Conservation (phyloP, 2,888 invertebrate genomes). For the Ashinkailepas kermadecensis region DNA sequence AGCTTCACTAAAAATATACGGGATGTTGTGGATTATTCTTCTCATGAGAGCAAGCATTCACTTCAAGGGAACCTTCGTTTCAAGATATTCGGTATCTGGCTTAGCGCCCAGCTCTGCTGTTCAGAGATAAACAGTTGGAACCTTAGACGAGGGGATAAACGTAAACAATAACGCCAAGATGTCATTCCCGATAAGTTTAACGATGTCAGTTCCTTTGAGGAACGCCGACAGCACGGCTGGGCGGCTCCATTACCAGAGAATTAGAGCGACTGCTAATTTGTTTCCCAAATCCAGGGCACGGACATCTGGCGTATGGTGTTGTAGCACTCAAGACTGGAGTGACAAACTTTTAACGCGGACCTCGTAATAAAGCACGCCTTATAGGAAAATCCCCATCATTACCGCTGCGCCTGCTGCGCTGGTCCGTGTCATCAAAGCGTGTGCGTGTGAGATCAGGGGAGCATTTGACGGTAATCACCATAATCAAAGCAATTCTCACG, state of each 20-base stretch:
- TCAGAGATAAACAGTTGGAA: background rate
- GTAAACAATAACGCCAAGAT: constrained; percentile 19
- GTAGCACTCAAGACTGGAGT: background rate
- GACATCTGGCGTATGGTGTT: too few species aligned
- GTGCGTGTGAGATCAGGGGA: background rate
- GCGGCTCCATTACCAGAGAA: background rate
- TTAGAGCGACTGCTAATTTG: background rate
- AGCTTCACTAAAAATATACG: background rate
- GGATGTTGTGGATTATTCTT: background rate
- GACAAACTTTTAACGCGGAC: background rate
- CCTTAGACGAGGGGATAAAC: background rate
- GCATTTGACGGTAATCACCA: constrained; percentile 4
- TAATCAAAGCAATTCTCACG: background rate
- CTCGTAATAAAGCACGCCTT: background rate
- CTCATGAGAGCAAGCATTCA: background rate
- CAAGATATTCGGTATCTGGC: background rate
- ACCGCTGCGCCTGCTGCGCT: background rate
- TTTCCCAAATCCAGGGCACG: background rate
- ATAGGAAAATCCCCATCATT: background rate
- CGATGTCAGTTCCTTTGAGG: background rate
- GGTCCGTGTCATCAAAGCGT: background rate
- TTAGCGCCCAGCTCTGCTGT: background rate
- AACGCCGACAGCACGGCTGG: background rate
- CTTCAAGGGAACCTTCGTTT: background rate
- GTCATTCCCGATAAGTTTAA: constrained; percentile 4